Base-by-base conservation (phyloP, 2,888 invertebrate species). In the Chrysomela aeneicollis region DNA sequence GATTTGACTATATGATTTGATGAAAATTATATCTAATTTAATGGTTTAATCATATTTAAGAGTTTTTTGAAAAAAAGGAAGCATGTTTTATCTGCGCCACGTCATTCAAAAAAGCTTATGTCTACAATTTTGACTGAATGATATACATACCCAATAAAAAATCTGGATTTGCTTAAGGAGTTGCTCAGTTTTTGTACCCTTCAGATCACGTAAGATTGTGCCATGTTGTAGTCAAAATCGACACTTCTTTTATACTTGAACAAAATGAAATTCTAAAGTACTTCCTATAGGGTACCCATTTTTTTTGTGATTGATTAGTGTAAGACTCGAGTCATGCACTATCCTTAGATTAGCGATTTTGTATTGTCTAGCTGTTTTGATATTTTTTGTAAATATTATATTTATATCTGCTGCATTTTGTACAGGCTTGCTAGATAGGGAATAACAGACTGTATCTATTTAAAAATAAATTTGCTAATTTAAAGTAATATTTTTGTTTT, bases 371-470 rank as follows among this genome's bases (percentile, higher is more conserved):
- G 73, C 73, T 68, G 68, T 77, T 78, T 79, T 76, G 73, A 77
- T 77, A 77, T 78, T 75, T 76, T 75, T 73, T 76, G 77, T 80
- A 79, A 77, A 79, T 79, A 62, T 65, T 64, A 81, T 70, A 65
- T 68, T 64, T 68, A 68, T 70, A 70, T 73, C 73, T 71, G 75
- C 78, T 77, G 78, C 74, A 77, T 79, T 81, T 81, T 82, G 81
- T 81, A 81, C 80, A 81, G 80, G 81, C 80, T 81, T 81, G 77
- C 70, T 78, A 79, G 77, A 76, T 79, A 81, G 79, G 78, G 75
- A 77, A 79, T 77, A 77, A 81, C 79, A 80, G 80, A 82, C 82
- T 81, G 81, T 82, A 82, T 80, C 79, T 79, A 81, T 78, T 79
- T 76, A 78, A 78, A 76, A 78, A 80, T 79, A 81, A 81, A 82